Conservation (phyloP, 2,797 vertebrate species). For the Neosilurus mollespiculum region DNA sequence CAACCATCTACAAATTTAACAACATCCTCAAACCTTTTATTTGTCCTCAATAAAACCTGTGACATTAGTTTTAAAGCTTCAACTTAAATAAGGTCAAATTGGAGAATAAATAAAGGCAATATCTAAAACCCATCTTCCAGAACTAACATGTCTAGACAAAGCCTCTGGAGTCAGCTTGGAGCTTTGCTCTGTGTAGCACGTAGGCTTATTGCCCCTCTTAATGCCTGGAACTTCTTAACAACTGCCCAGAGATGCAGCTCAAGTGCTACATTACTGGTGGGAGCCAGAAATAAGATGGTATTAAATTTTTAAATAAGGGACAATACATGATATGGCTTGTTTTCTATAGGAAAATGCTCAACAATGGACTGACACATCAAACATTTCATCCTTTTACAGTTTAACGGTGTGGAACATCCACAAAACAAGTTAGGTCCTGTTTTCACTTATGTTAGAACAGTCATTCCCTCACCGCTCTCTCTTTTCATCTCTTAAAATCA, state of each 20-base stretch:
- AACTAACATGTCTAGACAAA: constrained; percentile 53
- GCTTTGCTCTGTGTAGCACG: constrained; percentile 36
- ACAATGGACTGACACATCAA: background rate
- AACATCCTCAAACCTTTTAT: background rate
- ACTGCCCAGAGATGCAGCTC: background rate
- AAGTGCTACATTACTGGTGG: background rate
- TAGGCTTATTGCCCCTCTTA: constrained; percentile 12
- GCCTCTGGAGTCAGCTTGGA: constrained; percentile 14
- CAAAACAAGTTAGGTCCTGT: constrained; percentile 13
- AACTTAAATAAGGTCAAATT: background rate
- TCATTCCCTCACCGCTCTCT: background rate
- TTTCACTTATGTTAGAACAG: background rate
- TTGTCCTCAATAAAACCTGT: background rate
- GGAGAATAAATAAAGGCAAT: constrained; percentile 25
- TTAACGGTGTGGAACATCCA: constrained; percentile 3
- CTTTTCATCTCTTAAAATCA: background rate
- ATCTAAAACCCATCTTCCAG: constrained; percentile 46
- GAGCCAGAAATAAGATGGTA: background rate
- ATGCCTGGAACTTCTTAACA: background rate
- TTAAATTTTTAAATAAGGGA: constrained; percentile 9
- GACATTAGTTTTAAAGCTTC: constrained; percentile 4
- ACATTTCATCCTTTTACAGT: background rate
- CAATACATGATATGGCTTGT: background rate
- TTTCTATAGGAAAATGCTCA: background rate
- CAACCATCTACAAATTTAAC: background rate